phyloP scores from a whole-genome alignment of 2,113 vertebrate species.

The Aldabrachelys gigantea region DNA sequence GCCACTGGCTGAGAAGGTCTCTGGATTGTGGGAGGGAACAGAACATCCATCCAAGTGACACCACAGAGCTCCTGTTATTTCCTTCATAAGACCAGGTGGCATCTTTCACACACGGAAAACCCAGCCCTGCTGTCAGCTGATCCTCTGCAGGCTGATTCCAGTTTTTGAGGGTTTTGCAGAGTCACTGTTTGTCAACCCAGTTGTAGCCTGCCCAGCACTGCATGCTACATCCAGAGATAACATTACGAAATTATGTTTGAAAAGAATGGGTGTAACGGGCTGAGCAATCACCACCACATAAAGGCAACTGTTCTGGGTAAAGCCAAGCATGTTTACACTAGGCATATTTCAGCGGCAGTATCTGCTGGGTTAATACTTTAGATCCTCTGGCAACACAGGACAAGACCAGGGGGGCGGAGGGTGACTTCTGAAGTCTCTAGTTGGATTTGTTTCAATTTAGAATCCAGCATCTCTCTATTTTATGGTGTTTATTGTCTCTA shows the following conservation, averaged over 20 bases:
- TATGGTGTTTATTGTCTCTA: background rate
- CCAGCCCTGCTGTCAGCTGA: background rate
- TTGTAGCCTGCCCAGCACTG: background rate
- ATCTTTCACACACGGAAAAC: background rate
- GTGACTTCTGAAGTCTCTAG: background rate
- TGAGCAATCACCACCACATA: background rate
- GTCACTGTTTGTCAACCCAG: fast-evolving
- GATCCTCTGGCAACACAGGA: background rate
- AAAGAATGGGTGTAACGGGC: background rate
- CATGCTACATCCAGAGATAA: fast-evolving
- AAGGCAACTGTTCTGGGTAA: background rate
- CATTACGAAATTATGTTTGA: background rate
- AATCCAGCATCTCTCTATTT: background rate
- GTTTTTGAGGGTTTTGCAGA: background rate
- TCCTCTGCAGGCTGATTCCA: fast-evolving
- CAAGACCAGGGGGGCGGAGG: background rate
- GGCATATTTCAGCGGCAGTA: background rate
- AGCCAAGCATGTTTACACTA: background rate
- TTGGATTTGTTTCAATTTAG: background rate
- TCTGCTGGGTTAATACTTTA: background rate
- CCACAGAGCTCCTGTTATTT: background rate
- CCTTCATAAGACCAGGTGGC: background rate
- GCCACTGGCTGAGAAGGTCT: background rate
- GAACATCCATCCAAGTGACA: background rate
- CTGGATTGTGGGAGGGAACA: background rate